Conservation (phyloP, 2,113 vertebrate genomes). For the Pterocles orientalis region DNA sequence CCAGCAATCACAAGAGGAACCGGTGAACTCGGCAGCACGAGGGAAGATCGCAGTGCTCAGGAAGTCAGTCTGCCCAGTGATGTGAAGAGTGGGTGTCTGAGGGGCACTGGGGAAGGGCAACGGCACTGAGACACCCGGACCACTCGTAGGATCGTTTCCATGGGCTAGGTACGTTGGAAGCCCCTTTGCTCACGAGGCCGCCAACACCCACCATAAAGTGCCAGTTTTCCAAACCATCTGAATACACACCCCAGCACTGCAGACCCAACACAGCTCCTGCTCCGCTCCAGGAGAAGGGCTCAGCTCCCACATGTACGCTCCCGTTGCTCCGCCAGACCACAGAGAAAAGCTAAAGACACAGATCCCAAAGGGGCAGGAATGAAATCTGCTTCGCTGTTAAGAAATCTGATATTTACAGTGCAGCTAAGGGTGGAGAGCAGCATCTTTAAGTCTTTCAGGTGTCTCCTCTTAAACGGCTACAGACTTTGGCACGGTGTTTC, state of each 20-base stretch:
- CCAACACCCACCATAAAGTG: background rate
- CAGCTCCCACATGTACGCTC: background rate
- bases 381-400: background rate
- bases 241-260: background rate
- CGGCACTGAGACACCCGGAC: background rate
- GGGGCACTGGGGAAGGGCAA: background rate
- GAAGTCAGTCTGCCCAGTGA: background rate
- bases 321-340: background rate
- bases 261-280: background rate
- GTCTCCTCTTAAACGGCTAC: slow-evolving; percentile 7
- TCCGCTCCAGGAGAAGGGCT: background rate
- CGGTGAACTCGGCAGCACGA: background rate
- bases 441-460: slow-evolving; percentile 5
- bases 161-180: background rate
- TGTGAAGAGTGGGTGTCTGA: background rate
- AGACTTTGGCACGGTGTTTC: background rate
- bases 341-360: background rate
- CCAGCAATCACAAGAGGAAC: background rate
- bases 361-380: background rate
- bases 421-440: background rate
- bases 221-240: background rate
- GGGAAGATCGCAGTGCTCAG: background rate
- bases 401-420: background rate
- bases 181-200: background rate
- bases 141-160: background rate